Conservation (phyloP, 2,888 invertebrate genomes). For the Drosophila acutilabella region DNA sequence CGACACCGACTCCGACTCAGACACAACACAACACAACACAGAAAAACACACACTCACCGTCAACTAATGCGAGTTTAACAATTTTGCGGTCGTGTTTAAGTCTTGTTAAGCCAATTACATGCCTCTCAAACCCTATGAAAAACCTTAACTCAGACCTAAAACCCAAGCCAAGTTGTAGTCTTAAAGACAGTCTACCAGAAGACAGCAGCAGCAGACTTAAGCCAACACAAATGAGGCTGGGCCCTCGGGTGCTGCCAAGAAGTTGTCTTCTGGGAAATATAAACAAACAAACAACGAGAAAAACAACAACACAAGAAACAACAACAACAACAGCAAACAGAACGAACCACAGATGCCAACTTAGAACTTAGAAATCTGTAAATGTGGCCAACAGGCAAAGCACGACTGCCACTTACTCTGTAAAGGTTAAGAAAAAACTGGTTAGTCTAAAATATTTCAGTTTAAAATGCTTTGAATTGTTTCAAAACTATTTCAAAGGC, state of each 20-base stretch:
- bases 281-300: slow-evolving; percentile 43
- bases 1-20: slow-evolving; percentile 25
- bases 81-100: slow-evolving; percentile 69
- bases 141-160: slow-evolving; percentile 3
- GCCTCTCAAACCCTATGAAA: slow-evolving; percentile 17
- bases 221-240: slow-evolving; percentile 55
- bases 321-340: slow-evolving; percentile 12
- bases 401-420: slow-evolving; percentile 8
- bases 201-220: slow-evolving; percentile 34
- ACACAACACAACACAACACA: too few relatives aligned
- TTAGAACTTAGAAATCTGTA: slow-evolving; percentile 21
- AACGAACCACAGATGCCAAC: slow-evolving; percentile 42
- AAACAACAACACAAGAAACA: background rate
- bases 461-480: background rate
- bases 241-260: slow-evolving; percentile 58
- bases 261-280: slow-evolving; percentile 60
- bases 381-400: background rate
- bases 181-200: background rate
- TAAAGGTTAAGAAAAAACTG: background rate
- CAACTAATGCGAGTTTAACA: slow-evolving; percentile 73
- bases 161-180: background rate
- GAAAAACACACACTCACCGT: slow-evolving; percentile 19
- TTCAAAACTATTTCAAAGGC: background rate
- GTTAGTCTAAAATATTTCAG: background rate
- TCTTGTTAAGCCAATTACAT: slow-evolving; percentile 77